phyloP scores from a whole-genome alignment of 2,797 vertebrate species.

The Xerus rutilus region DNA sequence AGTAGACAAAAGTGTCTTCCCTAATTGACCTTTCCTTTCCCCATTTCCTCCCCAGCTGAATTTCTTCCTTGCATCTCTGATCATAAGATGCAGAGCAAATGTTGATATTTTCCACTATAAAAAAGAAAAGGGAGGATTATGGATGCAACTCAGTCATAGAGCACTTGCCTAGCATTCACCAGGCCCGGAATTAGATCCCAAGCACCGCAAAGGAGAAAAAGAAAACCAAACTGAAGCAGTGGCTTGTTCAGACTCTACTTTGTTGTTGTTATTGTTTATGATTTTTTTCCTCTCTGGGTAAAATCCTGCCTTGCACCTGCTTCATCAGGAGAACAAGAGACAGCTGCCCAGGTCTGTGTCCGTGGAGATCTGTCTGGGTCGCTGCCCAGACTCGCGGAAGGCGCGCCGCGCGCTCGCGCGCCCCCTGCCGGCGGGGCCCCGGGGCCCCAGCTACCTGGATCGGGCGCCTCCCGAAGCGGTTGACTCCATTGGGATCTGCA shows the following conservation, averaged over 20 bases:
- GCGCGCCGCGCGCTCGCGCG: not conserved
- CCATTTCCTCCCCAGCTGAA: not conserved
- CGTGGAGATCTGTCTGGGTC: not conserved
- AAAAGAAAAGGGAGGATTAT: not conserved
- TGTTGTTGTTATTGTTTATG: not conserved
- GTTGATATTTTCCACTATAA: not conserved
- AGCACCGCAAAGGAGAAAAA: not conserved
- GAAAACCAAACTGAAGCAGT: not conserved
- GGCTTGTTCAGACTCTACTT: not conserved
- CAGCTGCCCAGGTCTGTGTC: not conserved
- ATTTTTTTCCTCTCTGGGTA: not conserved
- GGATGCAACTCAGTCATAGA: too few species aligned
- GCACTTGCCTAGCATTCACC: not conserved
- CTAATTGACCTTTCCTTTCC: not conserved
- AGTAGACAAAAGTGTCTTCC: not conserved
- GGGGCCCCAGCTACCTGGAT: constrained; percentile 84
- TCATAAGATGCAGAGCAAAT: constrained; percentile 1
- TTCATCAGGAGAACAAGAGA: not conserved
- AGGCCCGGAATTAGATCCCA: not conserved
- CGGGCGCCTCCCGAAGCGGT: constrained; percentile 82
- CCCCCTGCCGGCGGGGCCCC: constrained; percentile 66
- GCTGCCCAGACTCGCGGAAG: not conserved
- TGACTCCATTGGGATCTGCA: constrained; percentile 81
- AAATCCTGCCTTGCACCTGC: not conserved
- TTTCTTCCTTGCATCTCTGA: not conserved